Evolutionary conservation across 2,888 invertebrate genomes (phyloP).

Genomic region (Schizotus pectinicornis): DNA sequence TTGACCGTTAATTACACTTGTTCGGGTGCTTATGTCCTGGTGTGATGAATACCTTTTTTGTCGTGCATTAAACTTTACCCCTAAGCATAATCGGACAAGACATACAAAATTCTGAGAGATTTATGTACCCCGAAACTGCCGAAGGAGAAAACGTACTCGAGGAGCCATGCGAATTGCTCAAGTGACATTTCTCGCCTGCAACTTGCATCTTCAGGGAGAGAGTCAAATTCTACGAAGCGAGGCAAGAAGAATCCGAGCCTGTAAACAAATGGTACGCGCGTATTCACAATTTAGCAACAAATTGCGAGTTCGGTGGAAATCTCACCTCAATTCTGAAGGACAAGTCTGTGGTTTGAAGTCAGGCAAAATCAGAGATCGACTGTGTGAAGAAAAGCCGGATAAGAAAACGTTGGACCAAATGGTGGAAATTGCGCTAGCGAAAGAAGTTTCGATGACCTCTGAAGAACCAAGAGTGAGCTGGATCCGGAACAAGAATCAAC

Average conservation of each 20-base stretch:
- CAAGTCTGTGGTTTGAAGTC: slow-evolving; percentile 23
- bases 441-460: neutral
- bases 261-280: slow-evolving; percentile 33
- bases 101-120: slow-evolving; percentile 36
- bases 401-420: neutral
- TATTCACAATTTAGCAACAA: slow-evolving; percentile 32
- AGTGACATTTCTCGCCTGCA: slow-evolving; percentile 27
- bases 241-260: slow-evolving; percentile 29
- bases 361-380: slow-evolving; percentile 29
- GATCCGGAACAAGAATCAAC: neutral
- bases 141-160: slow-evolving; percentile 34
- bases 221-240: slow-evolving; percentile 33
- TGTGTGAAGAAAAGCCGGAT: slow-evolving; percentile 30
- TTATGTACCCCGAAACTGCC: slow-evolving; percentile 36
- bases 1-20: no score
- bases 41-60: no score
- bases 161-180: slow-evolving; percentile 26
- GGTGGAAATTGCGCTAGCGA: slow-evolving; percentile 2
- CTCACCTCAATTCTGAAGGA: slow-evolving; percentile 1
- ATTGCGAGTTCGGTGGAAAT: slow-evolving; percentile 35
- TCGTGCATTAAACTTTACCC: no score
- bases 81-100: no score
- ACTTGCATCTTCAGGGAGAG: slow-evolving; percentile 32
- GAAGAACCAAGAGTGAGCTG: neutral
- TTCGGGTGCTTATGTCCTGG: no score